phyloP scores from a whole-genome alignment of 2,797 vertebrate genomes.

The Fratercula arctica region DNA sequence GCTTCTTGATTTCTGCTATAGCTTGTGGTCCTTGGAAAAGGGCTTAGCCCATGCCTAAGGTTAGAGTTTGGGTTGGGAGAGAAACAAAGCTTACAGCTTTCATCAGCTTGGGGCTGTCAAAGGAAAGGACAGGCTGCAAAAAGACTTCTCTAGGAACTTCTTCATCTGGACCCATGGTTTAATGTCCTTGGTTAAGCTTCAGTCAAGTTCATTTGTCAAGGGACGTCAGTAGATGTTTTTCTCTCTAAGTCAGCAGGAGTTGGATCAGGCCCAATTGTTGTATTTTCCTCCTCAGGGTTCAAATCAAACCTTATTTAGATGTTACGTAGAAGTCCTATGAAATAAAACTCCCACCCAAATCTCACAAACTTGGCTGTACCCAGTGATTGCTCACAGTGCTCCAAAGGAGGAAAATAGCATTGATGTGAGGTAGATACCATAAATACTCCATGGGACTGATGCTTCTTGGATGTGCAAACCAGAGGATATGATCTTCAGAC shows the following conservation, averaged over 20 bases:
- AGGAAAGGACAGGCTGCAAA: not conserved
- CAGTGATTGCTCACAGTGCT: not conserved
- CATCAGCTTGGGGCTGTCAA: not conserved
- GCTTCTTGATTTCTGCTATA: not conserved
- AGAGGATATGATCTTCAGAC: not conserved
- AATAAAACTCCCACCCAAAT: not conserved
- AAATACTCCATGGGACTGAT: not conserved
- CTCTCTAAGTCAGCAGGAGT: not conserved
- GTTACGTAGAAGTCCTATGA: not conserved
- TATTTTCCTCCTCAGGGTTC: not conserved
- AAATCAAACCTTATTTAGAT: not conserved
- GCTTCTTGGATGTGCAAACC: not conserved
- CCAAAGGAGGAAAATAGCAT: not conserved
- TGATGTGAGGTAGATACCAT: not conserved
- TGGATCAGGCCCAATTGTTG: not conserved
- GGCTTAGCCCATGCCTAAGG: not conserved
- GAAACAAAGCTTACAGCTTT: not conserved
- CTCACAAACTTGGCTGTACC: not conserved
- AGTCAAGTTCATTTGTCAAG: not conserved
- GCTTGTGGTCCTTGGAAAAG: not conserved
- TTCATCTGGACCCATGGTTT: not conserved
- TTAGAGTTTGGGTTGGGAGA: not conserved
- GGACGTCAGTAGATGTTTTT: not conserved
- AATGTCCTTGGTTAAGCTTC: not conserved
- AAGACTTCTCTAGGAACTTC: not conserved